Conservation (phyloP, 2,113 vertebrate species). For the Laticauda laticaudata region DNA sequence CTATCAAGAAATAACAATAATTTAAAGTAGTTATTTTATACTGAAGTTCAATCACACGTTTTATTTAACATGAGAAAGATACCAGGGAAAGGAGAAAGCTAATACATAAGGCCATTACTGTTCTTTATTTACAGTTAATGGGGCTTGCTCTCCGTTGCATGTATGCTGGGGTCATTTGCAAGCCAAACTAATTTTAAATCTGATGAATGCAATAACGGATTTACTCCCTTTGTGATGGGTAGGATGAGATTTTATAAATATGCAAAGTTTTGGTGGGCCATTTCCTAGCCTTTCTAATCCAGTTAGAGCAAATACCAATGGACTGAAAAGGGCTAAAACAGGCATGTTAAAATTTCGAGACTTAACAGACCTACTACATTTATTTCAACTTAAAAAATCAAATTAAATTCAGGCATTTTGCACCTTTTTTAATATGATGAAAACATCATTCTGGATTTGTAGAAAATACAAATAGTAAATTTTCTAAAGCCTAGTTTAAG, state of each 20-base stretch:
- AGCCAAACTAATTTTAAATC: neutral
- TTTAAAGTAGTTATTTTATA: neutral
- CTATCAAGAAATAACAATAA: slow-evolving; percentile 18
- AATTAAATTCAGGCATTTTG: neutral
- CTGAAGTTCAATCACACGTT: neutral
- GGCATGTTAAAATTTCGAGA: neutral
- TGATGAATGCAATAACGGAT: neutral
- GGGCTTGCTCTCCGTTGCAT: neutral
- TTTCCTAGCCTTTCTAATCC: neutral
- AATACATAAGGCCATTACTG: neutral
- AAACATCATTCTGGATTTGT: neutral
- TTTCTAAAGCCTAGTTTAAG: neutral
- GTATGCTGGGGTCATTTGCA: neutral
- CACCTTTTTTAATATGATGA: neutral
- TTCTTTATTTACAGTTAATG: neutral
- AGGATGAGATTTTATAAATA: neutral
- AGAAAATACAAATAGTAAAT: neutral
- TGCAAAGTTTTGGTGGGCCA: neutral
- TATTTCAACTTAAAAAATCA: neutral
- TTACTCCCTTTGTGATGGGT: neutral
- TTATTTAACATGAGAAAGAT: neutral
- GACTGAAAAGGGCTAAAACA: neutral
- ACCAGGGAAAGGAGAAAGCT: neutral
- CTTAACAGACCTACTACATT: neutral
- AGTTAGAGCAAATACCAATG: neutral